Conservation (phyloP, 2,797 vertebrate species). For the Urophycis tenuis region DNA sequence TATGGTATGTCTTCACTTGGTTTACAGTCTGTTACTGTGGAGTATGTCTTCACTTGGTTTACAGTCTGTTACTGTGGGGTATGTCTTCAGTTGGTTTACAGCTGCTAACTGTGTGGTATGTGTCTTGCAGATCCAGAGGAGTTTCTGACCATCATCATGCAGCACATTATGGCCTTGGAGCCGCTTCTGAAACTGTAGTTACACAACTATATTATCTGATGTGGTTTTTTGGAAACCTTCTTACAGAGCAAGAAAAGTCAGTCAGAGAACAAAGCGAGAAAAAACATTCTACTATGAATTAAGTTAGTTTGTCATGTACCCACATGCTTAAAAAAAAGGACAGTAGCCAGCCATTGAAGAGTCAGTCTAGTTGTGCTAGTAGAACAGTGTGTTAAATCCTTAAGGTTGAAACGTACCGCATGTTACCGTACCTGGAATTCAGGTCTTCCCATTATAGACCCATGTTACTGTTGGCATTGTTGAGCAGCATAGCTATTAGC, state of each 20-base stretch:
- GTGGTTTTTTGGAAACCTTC: background rate
- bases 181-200: conserved; percentile 79
- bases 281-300: background rate
- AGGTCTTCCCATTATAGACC: no score
- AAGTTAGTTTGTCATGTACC: background rate
- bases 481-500: background rate
- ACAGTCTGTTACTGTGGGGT: background rate
- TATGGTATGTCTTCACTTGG: background rate
- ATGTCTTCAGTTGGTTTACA: background rate
- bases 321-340: background rate
- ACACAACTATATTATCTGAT: background rate
- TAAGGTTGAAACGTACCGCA: background rate
- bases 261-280: background rate
- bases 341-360: background rate
- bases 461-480: background rate
- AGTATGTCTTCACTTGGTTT: background rate
- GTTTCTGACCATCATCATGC: conserved; percentile 85
- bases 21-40: no score
- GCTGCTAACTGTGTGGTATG: background rate
- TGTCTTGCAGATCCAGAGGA: conserved; percentile 82
- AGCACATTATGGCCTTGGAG: conserved; percentile 78
- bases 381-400: background rate
- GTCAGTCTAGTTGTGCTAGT: background rate
- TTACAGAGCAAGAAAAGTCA: background rate
- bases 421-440: no score